Evolutionary conservation across 92 coral and sea anemone genomes (phyloP), one percentile per base, ranked within the genome.

Genomic region (Actinostola sp.): DNA sequence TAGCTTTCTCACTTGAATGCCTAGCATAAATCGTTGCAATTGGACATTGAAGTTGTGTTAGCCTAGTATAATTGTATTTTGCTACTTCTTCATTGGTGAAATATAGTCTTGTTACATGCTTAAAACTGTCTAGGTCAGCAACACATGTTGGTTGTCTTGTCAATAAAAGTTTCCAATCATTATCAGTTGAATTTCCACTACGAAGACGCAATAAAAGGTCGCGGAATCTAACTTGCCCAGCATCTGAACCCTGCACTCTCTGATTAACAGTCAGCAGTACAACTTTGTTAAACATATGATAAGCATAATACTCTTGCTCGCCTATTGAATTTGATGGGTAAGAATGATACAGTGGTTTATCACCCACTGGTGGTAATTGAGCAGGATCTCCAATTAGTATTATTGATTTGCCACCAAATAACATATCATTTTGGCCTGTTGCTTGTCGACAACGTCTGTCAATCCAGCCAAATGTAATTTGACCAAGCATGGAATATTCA

Each of bases 401-500:
- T 20, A 87, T 44, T 26, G 92, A 78, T 50, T 65, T 87, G 17
- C 92, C 82, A 66, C 86, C 92, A 87, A 87, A 78, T 41, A 78
- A 41, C 12, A 30, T 32, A 24, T 77, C 76, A 41, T 75, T 60
- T 35, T 50, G 9, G 9, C 85, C 92, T 25, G 79, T 75, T 69
- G 86, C 75, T 66, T 86, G 86, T 49, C 83, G 62, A 53, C 87
- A 81, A 28, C 91, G 62, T 63, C 91, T 75, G 60, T 81, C 77
- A 46, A 81, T 86, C 91, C 87, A 81, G 17, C 84, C 91, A 52
- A 81, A 50, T 21, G 90, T 63, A 34, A 69, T 25, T 81, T 86
- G 87, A 9, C 84, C 87, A 55, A 70, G 91, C 91, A 86, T 86
- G 20, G 87, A 86, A 76, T 86, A 86, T 68, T 86, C 80, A 68